These are phyloP conservation scores for Cynopterus sphinx DNA, from an alignment of 2,797 vertebrate genomes.

Conservation along the genomic window DNA sequence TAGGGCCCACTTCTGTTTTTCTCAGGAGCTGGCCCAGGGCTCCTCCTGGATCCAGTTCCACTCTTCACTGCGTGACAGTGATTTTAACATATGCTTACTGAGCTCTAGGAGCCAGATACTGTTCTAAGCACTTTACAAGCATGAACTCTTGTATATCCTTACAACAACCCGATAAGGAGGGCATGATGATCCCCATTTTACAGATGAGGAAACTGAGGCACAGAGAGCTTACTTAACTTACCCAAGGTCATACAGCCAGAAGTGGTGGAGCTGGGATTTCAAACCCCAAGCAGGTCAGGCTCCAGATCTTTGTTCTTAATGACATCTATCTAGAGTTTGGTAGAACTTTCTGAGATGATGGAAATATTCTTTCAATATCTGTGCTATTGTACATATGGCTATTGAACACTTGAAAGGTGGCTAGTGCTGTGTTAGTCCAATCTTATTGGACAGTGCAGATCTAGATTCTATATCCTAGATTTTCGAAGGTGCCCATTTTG, in stretches of 20 bases:
- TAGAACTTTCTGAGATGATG: constrained; percentile 27
- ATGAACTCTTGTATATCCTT: not conserved
- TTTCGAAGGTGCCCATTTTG: not conserved
- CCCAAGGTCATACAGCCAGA: not conserved
- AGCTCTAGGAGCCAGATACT: not conserved
- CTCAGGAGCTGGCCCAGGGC: not conserved
- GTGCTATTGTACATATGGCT: not conserved
- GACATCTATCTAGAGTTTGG: not conserved
- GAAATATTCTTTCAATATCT: not conserved
- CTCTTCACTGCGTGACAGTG: not conserved
- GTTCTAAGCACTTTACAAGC: not conserved
- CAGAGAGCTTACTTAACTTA: constrained; percentile 34
- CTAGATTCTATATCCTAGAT: not conserved
- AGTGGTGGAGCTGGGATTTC: not conserved
- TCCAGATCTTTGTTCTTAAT: constrained; percentile 13
- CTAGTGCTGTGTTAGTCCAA: not conserved
- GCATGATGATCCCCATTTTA: not conserved
- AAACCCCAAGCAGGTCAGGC: not conserved
- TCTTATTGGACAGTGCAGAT: not conserved
- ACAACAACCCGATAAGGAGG: not conserved
- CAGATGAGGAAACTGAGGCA: constrained; percentile 65
- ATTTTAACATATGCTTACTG: not conserved
- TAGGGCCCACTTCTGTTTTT: constrained; percentile 38
- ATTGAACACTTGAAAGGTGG: not conserved
- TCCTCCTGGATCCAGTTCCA: not conserved